Base-by-base conservation (phyloP, 2,797 vertebrate genomes). In the Luscinia megarhynchos region DNA sequence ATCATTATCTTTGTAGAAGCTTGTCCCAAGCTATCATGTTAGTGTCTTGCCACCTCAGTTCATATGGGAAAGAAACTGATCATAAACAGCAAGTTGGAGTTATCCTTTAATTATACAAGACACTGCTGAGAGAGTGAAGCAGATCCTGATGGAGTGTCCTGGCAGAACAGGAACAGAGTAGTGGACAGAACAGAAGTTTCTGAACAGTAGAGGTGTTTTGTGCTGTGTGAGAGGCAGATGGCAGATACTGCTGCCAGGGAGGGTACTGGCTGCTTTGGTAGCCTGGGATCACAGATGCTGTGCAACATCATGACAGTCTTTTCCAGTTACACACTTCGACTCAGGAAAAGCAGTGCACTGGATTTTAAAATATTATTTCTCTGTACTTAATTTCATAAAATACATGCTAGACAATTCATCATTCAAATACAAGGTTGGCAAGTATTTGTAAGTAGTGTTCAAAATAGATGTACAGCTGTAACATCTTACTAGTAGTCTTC, bases 271-370 rank as follows among this genome's bases (percentile, higher is more conserved):
- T 64, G 10, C 45, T 8, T 24, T 45, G 45, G 24, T 67, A 38
- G 29, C n/a, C 34, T 0, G 0, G 57, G 40, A 15, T 51, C 54
- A 50, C 13, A 26, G 32, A 34, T 55, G 34, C 24, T 1, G 1
- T 67, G 34, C 61, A 68, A 36, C 27, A 43, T 38, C 7, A 1
- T 32, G 36, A 6, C 50, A 21, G 34, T 12, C 0, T 63, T 67
- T 80, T 86, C 43, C 46, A 41, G 20, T 88, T 66, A 26, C 17
- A 21, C 21, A 6, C 24, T 40, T 22, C 18, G n/a, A 69, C 58
- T 84, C 15, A 40, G 43, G 54, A 66, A 61, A 68, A 83, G 20
- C 27, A 80, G 16, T 59, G 38, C 55, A 84, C 30, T 53, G 29
- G 36, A 41, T 61, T 76, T 64, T 21, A 45, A 84, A 81, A 48